Percentiles rank a stretch among this genome's conserved stretches.
phyloP scores from a whole-genome alignment of 2,113 vertebrate species.

The Oenanthe oenanthe region DNA sequence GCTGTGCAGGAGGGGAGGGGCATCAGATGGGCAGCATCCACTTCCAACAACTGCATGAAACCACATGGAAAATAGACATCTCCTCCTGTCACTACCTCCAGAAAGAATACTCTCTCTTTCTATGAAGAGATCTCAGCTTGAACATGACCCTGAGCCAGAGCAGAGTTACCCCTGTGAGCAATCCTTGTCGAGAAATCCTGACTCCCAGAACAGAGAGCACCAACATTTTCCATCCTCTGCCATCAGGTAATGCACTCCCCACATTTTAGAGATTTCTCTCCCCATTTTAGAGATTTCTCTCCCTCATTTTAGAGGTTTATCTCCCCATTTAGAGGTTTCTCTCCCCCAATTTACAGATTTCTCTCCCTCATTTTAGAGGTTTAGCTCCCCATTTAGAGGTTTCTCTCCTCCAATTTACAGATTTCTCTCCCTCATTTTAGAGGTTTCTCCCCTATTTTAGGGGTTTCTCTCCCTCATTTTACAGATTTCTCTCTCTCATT shows the following conservation, averaged over 20 bases:
- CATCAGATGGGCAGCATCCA: background rate
- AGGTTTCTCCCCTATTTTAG: too few relatives aligned
- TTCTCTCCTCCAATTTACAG: too few relatives aligned
- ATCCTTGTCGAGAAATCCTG: slow-evolving; percentile 65
- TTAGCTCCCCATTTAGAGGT: background rate
- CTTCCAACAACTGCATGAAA: background rate
- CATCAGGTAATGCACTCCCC: background rate
- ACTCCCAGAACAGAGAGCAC: slow-evolving; percentile 26
- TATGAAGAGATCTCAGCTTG: background rate
- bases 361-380: background rate
- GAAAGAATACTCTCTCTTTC: background rate
- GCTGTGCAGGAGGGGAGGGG: background rate
- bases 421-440: too few relatives aligned
- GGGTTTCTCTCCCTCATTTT: background rate
- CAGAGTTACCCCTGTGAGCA: background rate
- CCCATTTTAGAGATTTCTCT: background rate
- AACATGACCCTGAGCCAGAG: background rate
- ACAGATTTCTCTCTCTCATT: background rate
- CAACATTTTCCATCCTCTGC: background rate
- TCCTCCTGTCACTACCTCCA: background rate
- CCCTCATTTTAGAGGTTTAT: background rate
- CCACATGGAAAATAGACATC: background rate
- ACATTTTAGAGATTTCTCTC: background rate
- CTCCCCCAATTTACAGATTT: background rate
- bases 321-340: background rate